These are phyloP conservation scores for Amphipoea oculea DNA, from an alignment of 2,888 invertebrate species.

Conservation along the genomic window DNA sequence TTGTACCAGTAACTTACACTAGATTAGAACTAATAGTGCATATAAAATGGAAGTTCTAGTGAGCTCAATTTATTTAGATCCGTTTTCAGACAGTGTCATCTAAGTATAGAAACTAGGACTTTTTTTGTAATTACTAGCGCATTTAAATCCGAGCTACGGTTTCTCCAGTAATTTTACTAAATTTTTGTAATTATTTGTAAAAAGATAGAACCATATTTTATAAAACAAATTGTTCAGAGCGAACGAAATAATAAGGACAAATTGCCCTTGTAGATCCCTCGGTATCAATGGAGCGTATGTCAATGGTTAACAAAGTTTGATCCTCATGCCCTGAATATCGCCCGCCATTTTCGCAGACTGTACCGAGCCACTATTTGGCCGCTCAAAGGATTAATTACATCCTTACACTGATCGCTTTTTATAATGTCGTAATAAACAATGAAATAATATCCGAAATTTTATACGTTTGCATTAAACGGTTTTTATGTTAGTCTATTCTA, in stretches of 20 bases:
- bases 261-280: constrained; percentile 29
- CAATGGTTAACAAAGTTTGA: constrained; percentile 55
- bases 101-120: not conserved
- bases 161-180: not conserved
- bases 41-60: constrained; percentile 1
- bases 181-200: not conserved
- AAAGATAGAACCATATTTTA: not conserved
- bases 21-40: constrained; percentile 48
- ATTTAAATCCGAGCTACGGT: not conserved
- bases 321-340: constrained; percentile 26
- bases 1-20: constrained; percentile 53
- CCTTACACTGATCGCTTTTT: constrained; percentile 43
- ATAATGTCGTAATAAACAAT: constrained; percentile 38
- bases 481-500: not conserved
- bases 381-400: constrained; percentile 60
- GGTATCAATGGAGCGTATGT: constrained; percentile 59
- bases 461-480: constrained; percentile 2
- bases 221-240: constrained; percentile 4
- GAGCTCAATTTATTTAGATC: not conserved
- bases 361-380: constrained; percentile 27
- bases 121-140: not conserved
- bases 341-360: constrained; percentile 25
- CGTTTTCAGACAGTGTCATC: not conserved
- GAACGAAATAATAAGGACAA: constrained; percentile 29
- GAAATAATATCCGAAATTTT: constrained; percentile 13